A percentile compares a stretch with the other conserved stretches of the same genome.
These are phyloP conservation scores for Myotis findleyi DNA, from an alignment of 2,797 vertebrate species.

Conservation along the genomic window DNA sequence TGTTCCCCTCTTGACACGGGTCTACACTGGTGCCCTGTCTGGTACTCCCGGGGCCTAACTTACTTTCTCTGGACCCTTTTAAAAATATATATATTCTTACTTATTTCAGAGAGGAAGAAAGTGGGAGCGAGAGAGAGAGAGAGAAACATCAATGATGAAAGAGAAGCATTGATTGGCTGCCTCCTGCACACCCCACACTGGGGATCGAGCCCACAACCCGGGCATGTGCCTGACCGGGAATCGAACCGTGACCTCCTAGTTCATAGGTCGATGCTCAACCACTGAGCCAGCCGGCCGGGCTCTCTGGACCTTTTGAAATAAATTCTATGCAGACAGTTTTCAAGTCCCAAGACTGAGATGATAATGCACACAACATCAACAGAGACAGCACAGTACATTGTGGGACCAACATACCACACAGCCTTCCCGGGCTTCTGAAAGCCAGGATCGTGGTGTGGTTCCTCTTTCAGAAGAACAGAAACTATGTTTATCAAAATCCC, in stretches of 20 bases:
- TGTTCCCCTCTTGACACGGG: neutral
- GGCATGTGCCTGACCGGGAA: no score
- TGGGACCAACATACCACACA: neutral
- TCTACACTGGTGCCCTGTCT: neutral
- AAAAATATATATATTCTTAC: neutral
- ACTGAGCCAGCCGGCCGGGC: neutral
- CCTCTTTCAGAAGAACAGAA: constrained; percentile 20
- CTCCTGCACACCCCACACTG: no score
- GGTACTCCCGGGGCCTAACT: neutral
- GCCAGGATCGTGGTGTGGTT: neutral
- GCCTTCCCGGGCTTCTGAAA: rapidly evolving
- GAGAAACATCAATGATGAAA: no score
- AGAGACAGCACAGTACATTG: neutral
- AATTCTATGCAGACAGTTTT: neutral
- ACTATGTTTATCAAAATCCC: neutral
- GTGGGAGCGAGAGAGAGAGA: no score
- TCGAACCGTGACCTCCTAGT: no score
- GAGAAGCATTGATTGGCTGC: no score
- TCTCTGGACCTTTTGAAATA: neutral
- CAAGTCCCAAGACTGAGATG: neutral
- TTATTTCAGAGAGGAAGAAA: no score
- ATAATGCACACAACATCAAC: neutral
- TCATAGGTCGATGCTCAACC: no score
- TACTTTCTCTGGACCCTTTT: neutral
- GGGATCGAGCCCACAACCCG: no score